These are phyloP conservation scores for Drosophila biarmipes DNA, from an alignment of 1,140 invertebrate species.

Conservation along the genomic window DNA sequence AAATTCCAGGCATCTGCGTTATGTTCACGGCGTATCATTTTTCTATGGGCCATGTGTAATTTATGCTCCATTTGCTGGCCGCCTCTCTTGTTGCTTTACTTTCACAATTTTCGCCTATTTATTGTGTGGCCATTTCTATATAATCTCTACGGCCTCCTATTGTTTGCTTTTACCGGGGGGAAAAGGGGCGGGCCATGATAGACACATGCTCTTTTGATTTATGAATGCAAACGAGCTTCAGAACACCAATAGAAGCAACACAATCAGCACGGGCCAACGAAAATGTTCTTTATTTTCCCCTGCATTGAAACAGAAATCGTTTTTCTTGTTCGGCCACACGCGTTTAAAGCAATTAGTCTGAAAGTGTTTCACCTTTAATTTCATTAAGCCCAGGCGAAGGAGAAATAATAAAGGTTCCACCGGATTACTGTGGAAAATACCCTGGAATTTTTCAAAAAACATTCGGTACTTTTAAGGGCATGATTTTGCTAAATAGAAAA, in stretches of 20 bases:
- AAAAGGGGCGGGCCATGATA: constrained; percentile 51
- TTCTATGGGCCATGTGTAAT: constrained; percentile 81
- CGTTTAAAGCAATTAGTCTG: constrained; percentile 70
- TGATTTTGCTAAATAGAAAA: too few relatives aligned
- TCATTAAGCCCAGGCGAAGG: constrained; percentile 31
- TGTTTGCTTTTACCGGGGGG: constrained; percentile 53
- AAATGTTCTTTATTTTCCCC: constrained; percentile 18
- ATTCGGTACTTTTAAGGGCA: too few relatives aligned
- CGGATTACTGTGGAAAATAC: neutral
- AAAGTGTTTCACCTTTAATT: constrained; percentile 62
- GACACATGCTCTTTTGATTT: constrained; percentile 80
- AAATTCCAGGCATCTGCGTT: constrained; percentile 70
- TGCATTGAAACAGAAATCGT: constrained; percentile 35
- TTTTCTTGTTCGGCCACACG: constrained; percentile 35
- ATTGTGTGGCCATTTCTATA: constrained; percentile 76
- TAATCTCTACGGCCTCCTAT: constrained; percentile 66
- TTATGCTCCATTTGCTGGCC: constrained; percentile 75
- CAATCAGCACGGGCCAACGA: constrained; percentile 24
- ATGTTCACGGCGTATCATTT: constrained; percentile 78
- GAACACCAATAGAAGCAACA: constrained; percentile 44
- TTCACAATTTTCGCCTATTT: constrained; percentile 72
- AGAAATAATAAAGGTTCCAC: neutral
- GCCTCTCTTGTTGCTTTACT: constrained; percentile 56
- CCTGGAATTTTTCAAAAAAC: neutral
- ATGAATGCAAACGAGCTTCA: constrained; percentile 74